phyloP scores from a whole-genome alignment of 2,797 vertebrate species.

The Tachyglossus aculeatus region DNA sequence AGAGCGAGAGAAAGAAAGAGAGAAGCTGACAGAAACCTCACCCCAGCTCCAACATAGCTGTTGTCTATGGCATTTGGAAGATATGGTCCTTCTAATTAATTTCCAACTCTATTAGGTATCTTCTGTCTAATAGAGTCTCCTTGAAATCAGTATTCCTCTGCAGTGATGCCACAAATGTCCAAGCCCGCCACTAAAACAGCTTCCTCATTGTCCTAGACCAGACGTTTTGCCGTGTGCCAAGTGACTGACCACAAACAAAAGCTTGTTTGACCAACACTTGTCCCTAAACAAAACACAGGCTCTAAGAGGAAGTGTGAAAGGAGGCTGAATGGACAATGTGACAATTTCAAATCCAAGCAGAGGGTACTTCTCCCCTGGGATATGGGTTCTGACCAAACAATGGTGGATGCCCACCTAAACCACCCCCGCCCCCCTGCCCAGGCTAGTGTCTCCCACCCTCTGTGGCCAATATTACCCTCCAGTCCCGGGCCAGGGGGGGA shows the following conservation, averaged over 20 bases:
- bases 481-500: too few relatives aligned
- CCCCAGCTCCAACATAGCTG: background rate
- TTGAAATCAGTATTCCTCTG: slow-evolving; percentile 65
- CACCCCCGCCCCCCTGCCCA: slow-evolving; percentile 1
- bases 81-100: slow-evolving; percentile 35
- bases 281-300: slow-evolving; percentile 80
- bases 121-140: slow-evolving; percentile 35
- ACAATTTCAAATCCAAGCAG: slow-evolving; percentile 69
- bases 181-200: slow-evolving; percentile 64
- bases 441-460: background rate
- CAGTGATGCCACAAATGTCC: slow-evolving; percentile 69
- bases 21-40: background rate
- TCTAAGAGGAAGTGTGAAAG: slow-evolving; percentile 78
- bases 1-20: background rate
- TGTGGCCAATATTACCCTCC: background rate
- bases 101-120: background rate
- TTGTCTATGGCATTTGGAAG: background rate
- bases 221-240: slow-evolving; percentile 76
- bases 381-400: slow-evolving; percentile 66
- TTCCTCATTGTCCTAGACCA: slow-evolving; percentile 76
- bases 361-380: slow-evolving; percentile 55
- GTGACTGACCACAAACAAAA: slow-evolving; percentile 83
- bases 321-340: slow-evolving; percentile 68
- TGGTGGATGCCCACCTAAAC: slow-evolving; percentile 69
- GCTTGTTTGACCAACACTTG: slow-evolving; percentile 86